Base-by-base conservation (phyloP, 2,888 invertebrate species). In the Drosophila hawaiiensis region DNA sequence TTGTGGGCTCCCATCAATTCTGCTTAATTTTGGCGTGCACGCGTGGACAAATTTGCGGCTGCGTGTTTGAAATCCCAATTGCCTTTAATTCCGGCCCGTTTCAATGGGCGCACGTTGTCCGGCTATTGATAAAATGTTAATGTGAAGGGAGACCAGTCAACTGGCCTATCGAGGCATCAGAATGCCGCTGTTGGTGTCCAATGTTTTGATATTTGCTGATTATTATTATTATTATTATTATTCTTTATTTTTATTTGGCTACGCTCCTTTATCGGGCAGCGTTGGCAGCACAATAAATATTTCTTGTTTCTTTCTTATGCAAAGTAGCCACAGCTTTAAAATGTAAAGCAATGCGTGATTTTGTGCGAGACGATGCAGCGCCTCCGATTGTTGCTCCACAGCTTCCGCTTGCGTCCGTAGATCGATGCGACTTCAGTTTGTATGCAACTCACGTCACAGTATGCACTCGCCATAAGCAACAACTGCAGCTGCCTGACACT, bases 251-350 rank as follows among this genome's bases (percentile, higher is more conserved):
- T 47, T 29, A 56, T 68, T 82, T 72, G 52, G 68, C 43, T 60
- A 41, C 12, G 65, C 69, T 71, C 65, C 85, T 85, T 89, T 58
- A 49, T 60, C 56, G 65, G 67, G 29, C 39, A 10, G 50, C 22
- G 22, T 3, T 1, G 43, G 39, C 22, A 43, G 61, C 60, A 69
- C 71, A 79, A 79, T 84, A 60, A 68, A 73, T 68, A 74, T 78
- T 16, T 84, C 68, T 82, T 78, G 59, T 62, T 74, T 77, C 65
- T 82, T 85, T 85, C 76, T 88, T 68, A 88, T 85, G 90, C 81
- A 70, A 85, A 85, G 72, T 76, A 74, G 50, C 63, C 61, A 55
- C 39, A 37, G 19, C 29, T 31, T 61, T 28, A 33, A 76, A 73
- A 74, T 70, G 80, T 70, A 56, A 47, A 54, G 41, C 28, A 66